Conservation (phyloP, 2,888 invertebrate genomes). For the Eueremaeus valkanovi region DNA sequence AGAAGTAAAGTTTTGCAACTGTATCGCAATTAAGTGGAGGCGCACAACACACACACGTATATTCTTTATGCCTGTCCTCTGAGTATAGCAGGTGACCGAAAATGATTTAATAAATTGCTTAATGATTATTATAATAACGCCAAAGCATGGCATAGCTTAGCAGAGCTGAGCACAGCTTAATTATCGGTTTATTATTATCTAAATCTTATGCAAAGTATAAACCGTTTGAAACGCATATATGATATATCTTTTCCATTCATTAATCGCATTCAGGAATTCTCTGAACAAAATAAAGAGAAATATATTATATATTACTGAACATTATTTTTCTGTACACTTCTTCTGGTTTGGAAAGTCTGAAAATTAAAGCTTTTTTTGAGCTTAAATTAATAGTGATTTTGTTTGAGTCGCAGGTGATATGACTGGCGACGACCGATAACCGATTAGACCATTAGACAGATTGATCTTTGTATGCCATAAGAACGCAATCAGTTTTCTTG, state of each 20-base stretch:
- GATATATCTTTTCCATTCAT: too few species aligned
- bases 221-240: too few species aligned
- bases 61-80: too few species aligned
- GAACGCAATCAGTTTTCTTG: background rate
- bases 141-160: too few species aligned
- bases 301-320: too few species aligned
- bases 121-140: background rate
- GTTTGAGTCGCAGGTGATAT: conserved; percentile 11
- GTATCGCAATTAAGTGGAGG: background rate
- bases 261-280: too few species aligned
- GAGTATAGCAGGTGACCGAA: conserved; percentile 6
- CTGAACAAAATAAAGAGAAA: background rate
- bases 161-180: too few species aligned
- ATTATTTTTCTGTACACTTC: too few species aligned
- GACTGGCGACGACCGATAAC: conserved; percentile 11
- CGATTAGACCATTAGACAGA: background rate
- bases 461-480: background rate
- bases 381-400: background rate
- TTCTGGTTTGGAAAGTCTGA: background rate
- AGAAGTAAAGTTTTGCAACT: too few species aligned
- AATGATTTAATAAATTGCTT: background rate
- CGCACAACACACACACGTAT: too few species aligned
- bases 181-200: too few species aligned
- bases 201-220: too few species aligned
- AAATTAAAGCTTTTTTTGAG: background rate